Evolutionary conservation across 2,888 invertebrate species (phyloP).

Genomic region (Phymatocera aterrima): DNA sequence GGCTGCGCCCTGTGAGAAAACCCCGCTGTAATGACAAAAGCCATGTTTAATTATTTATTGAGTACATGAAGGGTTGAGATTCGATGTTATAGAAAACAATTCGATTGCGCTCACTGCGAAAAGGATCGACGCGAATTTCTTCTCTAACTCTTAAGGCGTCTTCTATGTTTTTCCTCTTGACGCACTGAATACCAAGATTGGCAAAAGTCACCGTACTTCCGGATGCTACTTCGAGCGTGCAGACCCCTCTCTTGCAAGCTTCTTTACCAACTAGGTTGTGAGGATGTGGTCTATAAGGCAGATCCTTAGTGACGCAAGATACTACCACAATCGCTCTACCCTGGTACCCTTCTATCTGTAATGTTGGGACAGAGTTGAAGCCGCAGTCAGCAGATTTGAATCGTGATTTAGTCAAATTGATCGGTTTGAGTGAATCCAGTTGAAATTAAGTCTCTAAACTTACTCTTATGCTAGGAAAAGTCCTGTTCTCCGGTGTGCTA

Average conservation of each 20-base stretch:
- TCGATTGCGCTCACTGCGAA: conserved; percentile 87
- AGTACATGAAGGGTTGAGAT: too few species aligned
- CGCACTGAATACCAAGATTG: conserved; percentile 97
- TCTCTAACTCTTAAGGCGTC: conserved; percentile 88
- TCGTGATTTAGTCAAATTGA: neutral
- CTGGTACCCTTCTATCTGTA: conserved; percentile 83
- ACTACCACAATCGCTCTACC: conserved; percentile 94
- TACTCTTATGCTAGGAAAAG: conserved; percentile 94
- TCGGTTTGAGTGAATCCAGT: too few species aligned
- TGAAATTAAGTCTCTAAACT: conserved; percentile 48
- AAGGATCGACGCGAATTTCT: conserved; percentile 94
- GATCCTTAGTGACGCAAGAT: conserved; percentile 96
- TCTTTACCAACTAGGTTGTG: conserved; percentile 97
- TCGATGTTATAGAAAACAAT: too few species aligned
- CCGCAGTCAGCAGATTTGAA: conserved; percentile 29
- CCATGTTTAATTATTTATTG: too few species aligned
- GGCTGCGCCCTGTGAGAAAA: conserved; percentile 90
- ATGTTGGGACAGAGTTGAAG: conserved; percentile 47
- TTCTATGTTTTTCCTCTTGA: conserved; percentile 95
- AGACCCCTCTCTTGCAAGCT: conserved; percentile 93
- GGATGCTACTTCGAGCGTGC: conserved; percentile 86
- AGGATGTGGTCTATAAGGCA: conserved; percentile 90
- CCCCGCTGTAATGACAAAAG: conserved; percentile 81
- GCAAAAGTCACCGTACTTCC: conserved; percentile 89
- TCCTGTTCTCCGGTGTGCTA: conserved; percentile 93